Conservation (phyloP, 2,888 invertebrate genomes). For the Nephrotoma appendiculata region DNA sequence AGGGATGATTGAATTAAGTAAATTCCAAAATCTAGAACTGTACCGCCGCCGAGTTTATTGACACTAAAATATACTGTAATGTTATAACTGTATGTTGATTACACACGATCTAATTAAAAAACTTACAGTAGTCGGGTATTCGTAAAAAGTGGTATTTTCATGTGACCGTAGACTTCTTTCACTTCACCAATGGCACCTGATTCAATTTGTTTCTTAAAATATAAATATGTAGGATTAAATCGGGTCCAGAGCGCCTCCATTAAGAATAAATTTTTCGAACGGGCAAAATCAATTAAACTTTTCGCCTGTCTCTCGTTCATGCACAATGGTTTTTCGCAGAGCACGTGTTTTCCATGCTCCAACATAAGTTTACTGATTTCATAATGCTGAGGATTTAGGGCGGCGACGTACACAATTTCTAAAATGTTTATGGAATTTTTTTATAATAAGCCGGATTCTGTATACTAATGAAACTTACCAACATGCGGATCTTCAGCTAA, state of each 20-base stretch:
- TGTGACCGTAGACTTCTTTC: slow-evolving; percentile 47
- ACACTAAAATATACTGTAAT: slow-evolving; percentile 23
- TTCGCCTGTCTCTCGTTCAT: slow-evolving; percentile 61
- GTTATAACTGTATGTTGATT: background rate
- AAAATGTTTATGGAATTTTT: slow-evolving; percentile 5
- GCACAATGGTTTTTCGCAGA: slow-evolving; percentile 84
- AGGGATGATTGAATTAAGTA: slow-evolving; percentile 60
- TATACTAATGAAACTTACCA: slow-evolving; percentile 20
- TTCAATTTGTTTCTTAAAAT: slow-evolving; percentile 49
- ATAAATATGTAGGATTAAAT: slow-evolving; percentile 61
- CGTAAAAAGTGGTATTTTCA: slow-evolving; percentile 45
- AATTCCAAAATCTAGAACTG: slow-evolving; percentile 60
- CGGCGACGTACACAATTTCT: slow-evolving; percentile 81
- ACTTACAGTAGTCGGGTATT: slow-evolving; percentile 35
- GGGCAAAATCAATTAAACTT: slow-evolving; percentile 53
- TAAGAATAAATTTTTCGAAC: slow-evolving; percentile 54
- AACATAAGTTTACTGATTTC: slow-evolving; percentile 56
- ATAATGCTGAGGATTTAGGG: slow-evolving; percentile 60
- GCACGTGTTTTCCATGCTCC: slow-evolving; percentile 66
- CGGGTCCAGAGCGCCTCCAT: slow-evolving; percentile 88
- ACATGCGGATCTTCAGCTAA: slow-evolving; percentile 55
- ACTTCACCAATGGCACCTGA: slow-evolving; percentile 55
- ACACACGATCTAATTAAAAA: background rate
- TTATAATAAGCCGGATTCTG: background rate
- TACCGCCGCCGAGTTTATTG: slow-evolving; percentile 63